Conservation (phyloP, 2,888 invertebrate species). For the Spialia ferax region DNA sequence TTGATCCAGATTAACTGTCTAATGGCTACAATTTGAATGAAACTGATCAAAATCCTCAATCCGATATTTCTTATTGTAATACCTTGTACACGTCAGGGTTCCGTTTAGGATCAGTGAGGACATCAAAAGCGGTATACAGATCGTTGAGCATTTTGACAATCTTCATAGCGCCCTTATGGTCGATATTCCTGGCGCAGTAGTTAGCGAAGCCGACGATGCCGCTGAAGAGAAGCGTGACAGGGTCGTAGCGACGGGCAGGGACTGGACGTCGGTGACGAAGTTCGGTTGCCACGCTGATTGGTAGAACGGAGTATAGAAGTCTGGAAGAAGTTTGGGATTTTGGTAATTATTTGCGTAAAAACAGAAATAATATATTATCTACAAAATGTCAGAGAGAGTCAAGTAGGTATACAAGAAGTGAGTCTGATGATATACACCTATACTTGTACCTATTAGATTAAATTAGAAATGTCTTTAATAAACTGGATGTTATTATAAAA, state of each 20-base stretch:
- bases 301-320: conserved; percentile 97
- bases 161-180: conserved; percentile 97
- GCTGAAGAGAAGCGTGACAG: conserved; percentile 97
- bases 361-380: no score
- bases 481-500: no score
- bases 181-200: conserved; percentile 96
- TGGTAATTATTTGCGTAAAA: background rate
- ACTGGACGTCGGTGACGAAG: conserved; percentile 96
- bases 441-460: no score
- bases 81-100: conserved; percentile 99
- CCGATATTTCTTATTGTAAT: no score
- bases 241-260: conserved; percentile 94
- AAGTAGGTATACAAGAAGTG: background rate
- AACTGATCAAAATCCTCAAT: no score
- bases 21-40: no score
- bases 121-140: conserved; percentile 97
- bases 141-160: conserved; percentile 97
- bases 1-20: no score
- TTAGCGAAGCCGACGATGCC: conserved; percentile 96
- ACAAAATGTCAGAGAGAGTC: no score
- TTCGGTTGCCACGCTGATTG: conserved; percentile 98
- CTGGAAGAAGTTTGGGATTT: conserved; percentile 76
- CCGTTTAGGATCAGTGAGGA: conserved; percentile 95
- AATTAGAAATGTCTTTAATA: no score
- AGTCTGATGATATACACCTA: no score